phyloP scores from a whole-genome alignment of 1,140 invertebrate genomes.

The Cotesia glomerata region DNA sequence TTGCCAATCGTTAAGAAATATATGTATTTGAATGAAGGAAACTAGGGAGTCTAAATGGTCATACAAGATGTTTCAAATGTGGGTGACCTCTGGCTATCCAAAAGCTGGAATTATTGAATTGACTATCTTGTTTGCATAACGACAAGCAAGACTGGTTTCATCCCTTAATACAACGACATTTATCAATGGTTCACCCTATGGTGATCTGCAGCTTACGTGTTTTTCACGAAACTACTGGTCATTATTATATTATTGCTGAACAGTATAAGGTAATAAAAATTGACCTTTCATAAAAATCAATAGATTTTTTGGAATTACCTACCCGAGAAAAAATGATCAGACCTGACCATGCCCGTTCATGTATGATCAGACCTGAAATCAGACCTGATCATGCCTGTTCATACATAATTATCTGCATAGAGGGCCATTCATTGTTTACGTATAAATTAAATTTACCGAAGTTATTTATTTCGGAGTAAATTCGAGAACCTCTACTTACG shows the following conservation, averaged over 20 bases:
- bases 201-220: background rate
- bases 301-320: too few relatives aligned
- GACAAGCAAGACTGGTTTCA: constrained; percentile 37
- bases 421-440: too few relatives aligned
- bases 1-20: constrained; percentile 37
- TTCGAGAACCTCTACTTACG: too few relatives aligned
- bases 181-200: constrained; percentile 2
- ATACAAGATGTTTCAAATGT: constrained; percentile 57
- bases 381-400: too few relatives aligned
- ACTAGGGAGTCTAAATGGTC: constrained; percentile 41
- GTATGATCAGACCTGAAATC: too few relatives aligned
- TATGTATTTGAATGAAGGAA: background rate
- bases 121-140: constrained; percentile 64
- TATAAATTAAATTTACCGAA: too few relatives aligned
- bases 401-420: too few relatives aligned
- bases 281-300: too few relatives aligned
- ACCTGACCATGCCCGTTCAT: too few relatives aligned
- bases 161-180: constrained; percentile 14
- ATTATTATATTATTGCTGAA: constrained; percentile 1
- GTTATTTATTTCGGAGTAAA: too few relatives aligned
- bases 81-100: constrained; percentile 45
- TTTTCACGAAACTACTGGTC: background rate
- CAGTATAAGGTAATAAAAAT: constrained; percentile 7
- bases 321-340: too few relatives aligned
- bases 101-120: constrained; percentile 54